Base-by-base conservation (phyloP, 2,797 vertebrate genomes). In the Leuciscus waleckii region DNA sequence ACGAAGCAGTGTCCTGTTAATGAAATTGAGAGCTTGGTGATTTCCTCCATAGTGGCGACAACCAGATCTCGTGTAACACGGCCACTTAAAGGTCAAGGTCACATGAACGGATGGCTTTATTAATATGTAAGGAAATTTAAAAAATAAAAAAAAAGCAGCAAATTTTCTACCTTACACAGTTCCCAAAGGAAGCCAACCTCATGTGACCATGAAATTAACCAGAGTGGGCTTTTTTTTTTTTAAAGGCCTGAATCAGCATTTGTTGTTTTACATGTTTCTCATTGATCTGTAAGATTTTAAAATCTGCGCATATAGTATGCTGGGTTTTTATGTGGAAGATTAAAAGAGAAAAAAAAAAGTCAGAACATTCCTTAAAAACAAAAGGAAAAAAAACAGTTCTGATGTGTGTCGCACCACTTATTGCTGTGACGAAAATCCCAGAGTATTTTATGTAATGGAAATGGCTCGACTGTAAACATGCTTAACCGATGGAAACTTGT, bases 11-110 rank as follows among this genome's bases (percentile, higher is more conserved):
- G 56, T 78, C 76, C 81, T 54, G 61, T 70, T 84, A 41, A 61
- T 51, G 73, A 63, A 76, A 71, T 76, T 76, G 61, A 81, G 32
- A 85, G 86, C 83, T 70, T 51, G 68, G 86, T 81, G 82, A 49
- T 79, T 74, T 84, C 51, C 86, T 84, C 76, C 32, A 13, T 17
- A 54, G 71, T 49, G 70, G 58, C 3, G 51, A 41, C 32, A n/a
- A 41, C 74, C 67, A 61, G 80, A 43, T 26, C 46, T 43, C 35
- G 58, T 35, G 17, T 35, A 73, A 65, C 54, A 41, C 49, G 21
- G 74, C 77, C 68, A 67, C 70, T 67, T 63, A 63, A 46, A 80
- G 80, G 81, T 79, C 37, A 76, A 75, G 26, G 63, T 74, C 82
- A 54, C 7, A 23, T 49, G 61, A 75, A 35, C 37, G 4, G 41